phyloP scores from a whole-genome alignment of 2,888 invertebrate genomes.

The Lampropteryx suffumata region DNA sequence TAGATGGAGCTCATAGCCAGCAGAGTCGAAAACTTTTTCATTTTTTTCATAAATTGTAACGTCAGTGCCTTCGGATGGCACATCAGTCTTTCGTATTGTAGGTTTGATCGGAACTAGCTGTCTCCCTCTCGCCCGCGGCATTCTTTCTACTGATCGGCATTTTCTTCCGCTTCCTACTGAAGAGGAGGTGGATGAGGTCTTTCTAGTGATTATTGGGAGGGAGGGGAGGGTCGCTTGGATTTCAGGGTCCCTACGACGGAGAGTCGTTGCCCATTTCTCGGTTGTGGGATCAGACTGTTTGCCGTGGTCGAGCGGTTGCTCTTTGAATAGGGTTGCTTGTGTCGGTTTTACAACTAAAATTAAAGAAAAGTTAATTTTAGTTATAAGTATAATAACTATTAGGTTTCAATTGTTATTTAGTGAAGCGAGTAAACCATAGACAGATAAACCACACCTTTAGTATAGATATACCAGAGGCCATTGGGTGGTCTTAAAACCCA shows the following conservation, averaged over 20 bases:
- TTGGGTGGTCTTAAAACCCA: too few species aligned
- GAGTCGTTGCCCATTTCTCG: constrained; percentile 87
- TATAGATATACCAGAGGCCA: too few species aligned
- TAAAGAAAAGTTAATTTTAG: constrained; percentile 26
- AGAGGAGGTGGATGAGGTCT: constrained; percentile 78
- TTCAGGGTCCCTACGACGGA: constrained; percentile 85
- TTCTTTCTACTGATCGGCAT: constrained; percentile 73
- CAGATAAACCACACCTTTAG: too few species aligned
- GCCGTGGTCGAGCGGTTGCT: constrained; percentile 52
- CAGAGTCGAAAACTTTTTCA: constrained; percentile 84
- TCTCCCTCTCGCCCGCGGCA: constrained; percentile 51
- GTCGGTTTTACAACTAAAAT: constrained; percentile 72
- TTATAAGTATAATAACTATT: neutral
- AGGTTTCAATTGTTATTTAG: too few species aligned
- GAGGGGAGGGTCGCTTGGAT: constrained; percentile 86
- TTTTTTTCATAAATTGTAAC: constrained; percentile 63
- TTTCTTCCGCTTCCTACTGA: constrained; percentile 66
- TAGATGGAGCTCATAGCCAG: constrained; percentile 89
- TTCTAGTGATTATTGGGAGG: constrained; percentile 82
- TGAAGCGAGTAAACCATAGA: neutral
- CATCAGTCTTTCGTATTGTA: constrained; percentile 55
- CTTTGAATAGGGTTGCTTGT: constrained; percentile 52
- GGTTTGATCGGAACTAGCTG: constrained; percentile 68
- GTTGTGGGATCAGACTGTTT: constrained; percentile 74
- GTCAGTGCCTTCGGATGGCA: constrained; percentile 64